Evolutionary conservation across 2,113 vertebrate species (phyloP), one percentile per base, ranked within the genome.

Genomic region (Triplophysa rosa): DNA sequence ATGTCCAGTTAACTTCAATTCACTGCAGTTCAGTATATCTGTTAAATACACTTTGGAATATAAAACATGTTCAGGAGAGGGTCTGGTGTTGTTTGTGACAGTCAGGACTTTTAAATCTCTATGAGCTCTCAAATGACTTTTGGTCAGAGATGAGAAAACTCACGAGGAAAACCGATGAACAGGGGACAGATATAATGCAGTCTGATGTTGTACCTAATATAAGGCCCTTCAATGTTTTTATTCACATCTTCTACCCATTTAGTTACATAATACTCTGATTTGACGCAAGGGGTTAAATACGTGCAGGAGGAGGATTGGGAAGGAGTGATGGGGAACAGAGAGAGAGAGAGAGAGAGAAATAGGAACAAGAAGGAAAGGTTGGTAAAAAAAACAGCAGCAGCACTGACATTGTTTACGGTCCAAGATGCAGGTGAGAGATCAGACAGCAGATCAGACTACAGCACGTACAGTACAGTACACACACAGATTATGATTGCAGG

Each of bases 171-270:
- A 49, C 45, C 52, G 82, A 77, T 82, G 84, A 83, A 84, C 26
- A 73, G 64, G 70, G 80, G 84, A 69, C 91, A 91, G 89, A 87
- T 58, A 92, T 85, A 93, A 91, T 91, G 93, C 92, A 92, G 92
- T 93, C 94, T 93, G 92, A 92, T 93, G 87, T 93, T 94, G 95
- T 99, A 99, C 98, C 96, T 98, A 99, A 98, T 93, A 90, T 93
- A 97, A 85, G 96, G 95, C 97, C 96, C 96, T 95, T 94, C 93
- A 95, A 95, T 96, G 96, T 99, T 98, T 98, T 94, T 99, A 98
- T 99, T 99, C 95, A 99, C 97, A 97, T 99, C 98, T 97, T 99
- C 97, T 96, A 99, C 96, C 97, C 97, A 99, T 94, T 98, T 98
- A 98, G 97, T 97, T 97, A 99, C 96, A 99, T 96, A 98, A 97